Evolutionary conservation across 2,113 vertebrate species (phyloP).

Genomic region (Crotalus horridus): DNA sequence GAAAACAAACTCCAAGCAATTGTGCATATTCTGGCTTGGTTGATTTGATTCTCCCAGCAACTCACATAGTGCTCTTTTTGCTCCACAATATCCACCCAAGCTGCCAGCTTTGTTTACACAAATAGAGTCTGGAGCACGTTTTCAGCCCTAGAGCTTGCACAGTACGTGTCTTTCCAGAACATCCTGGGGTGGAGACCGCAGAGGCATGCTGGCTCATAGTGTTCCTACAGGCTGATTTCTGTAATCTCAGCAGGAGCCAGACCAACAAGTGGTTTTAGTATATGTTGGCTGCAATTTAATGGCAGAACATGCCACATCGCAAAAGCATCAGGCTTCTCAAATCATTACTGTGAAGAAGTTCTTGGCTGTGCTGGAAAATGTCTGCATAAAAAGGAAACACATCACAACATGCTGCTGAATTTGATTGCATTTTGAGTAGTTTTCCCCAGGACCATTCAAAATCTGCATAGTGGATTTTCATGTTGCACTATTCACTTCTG

Average conservation of each 20-base stretch:
- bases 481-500: neutral
- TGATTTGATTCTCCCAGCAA: constrained; percentile 59
- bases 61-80: constrained; percentile 54
- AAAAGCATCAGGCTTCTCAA: constrained; percentile 46
- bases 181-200: constrained; percentile 64
- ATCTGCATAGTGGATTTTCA: constrained; percentile 10
- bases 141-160: constrained; percentile 63
- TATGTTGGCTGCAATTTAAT: constrained; percentile 52
- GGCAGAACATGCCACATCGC: constrained; percentile 58
- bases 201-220: constrained; percentile 61
- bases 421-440: neutral
- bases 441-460: neutral
- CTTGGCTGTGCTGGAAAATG: constrained; percentile 22
- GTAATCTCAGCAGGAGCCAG: constrained; percentile 64
- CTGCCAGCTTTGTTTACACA: constrained; percentile 70
- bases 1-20: constrained; percentile 46
- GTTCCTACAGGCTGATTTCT: constrained; percentile 61
- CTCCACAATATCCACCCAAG: constrained; percentile 62
- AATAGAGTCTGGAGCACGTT: constrained; percentile 64
- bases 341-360: neutral
- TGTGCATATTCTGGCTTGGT: constrained; percentile 58
- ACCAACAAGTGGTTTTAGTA: constrained; percentile 60
- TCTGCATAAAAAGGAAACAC: neutral
- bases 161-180: constrained; percentile 65
- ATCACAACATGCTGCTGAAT: neutral